These are phyloP conservation scores for Rhegmatorhina hoffmannsi DNA, from an alignment of 2,113 vertebrate species.

Conservation along the genomic window DNA sequence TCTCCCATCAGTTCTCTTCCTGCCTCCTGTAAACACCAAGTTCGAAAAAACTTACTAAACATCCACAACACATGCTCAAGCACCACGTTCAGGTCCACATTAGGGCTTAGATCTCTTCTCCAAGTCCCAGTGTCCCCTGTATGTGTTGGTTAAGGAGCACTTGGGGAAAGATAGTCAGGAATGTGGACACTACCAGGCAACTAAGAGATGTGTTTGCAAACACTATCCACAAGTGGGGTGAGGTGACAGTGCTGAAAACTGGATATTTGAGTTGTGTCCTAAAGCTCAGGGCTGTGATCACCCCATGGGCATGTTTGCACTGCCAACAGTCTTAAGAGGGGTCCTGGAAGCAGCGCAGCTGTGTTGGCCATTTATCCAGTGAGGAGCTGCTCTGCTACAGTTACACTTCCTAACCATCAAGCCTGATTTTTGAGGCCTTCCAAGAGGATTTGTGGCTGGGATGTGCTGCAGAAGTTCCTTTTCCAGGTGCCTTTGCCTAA, in stretches of 20 bases:
- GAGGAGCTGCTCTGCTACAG: not conserved
- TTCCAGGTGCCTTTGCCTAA: not conserved
- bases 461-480: not conserved
- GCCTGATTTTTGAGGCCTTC: not conserved
- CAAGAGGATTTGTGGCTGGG: not conserved
- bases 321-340: not conserved
- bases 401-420: not conserved
- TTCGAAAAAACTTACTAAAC: not conserved
- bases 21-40: not conserved
- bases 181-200: not conserved
- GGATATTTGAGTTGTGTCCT: not conserved
- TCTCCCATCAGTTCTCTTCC: not conserved
- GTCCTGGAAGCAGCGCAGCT: not conserved
- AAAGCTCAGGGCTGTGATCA: not conserved
- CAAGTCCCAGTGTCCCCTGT: not conserved
- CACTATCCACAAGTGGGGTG: not conserved
- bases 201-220: not conserved
- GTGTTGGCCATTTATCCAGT: not conserved
- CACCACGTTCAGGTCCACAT: fast-evolving
- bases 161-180: not conserved
- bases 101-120: not conserved
- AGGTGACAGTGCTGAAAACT: not conserved
- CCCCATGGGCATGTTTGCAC: not conserved
- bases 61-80: not conserved
- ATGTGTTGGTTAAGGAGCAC: not conserved